Evolutionary conservation across 2,113 vertebrate species (phyloP), one percentile per base, ranked within the genome.

Genomic region (Chaenocephalus aceratus): DNA sequence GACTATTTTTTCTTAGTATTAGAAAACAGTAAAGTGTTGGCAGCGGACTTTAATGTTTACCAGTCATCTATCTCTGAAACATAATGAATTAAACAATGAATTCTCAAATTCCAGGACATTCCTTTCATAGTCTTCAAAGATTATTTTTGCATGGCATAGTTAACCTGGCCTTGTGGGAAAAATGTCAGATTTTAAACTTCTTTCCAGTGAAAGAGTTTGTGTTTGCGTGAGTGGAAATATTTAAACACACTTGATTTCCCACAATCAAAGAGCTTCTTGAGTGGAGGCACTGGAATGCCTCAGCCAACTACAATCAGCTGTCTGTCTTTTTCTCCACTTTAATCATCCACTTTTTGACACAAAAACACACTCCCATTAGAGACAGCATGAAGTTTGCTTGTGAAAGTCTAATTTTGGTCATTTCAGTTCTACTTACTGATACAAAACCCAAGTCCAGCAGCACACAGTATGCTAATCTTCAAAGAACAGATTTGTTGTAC

Each of bases 381-480:
- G 11, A 52, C 23, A 58, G 21, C 44, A 7, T 65, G 23, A 56
- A 56, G 18, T 1, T 58, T 53, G 14, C n/a, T 45, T 78, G 41
- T 23, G 51, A 59, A 48, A 79, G 34, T 52, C n/a, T 46, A 46
- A 36, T 73, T 78, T 59, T 36, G 18, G 64, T 82, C 0, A 62
- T 79, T 71, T 68, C 48, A 46, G 46, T 23, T 5, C 4, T 72
- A 51, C 49, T 53, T 41, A 46, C 34, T 44, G 46, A 72, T 56
- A 16, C 6, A 44, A 74, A 68, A 71, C 57, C 53, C 44, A 16
- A 46, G 54, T 65, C 60, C 49, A 49, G 72, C 53, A 66, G 76
- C 58, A 78, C 80, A 85, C 77, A 63, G 72, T 44, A 23, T 60
- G 45, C 71, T 87, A 84, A 90, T 90, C 91, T 89, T 90, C 88